Percentiles rank a stretch among this genome's conserved stretches.
phyloP scores from a whole-genome alignment of 1,140 invertebrate genomes.

The Eumeta japonica region DNA sequence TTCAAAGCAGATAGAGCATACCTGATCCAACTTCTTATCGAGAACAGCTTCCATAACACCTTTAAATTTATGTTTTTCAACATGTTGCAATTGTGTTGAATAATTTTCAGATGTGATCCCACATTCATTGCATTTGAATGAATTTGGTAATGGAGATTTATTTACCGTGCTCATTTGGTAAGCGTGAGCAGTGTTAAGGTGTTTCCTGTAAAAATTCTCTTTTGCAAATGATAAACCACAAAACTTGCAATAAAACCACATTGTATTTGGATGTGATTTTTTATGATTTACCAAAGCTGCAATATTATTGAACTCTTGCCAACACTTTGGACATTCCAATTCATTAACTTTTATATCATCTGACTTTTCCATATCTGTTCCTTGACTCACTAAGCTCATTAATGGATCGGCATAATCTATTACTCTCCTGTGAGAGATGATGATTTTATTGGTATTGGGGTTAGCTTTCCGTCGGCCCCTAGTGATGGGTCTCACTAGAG shows the following conservation, averaged over 20 bases:
- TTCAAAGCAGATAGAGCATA: conserved; percentile 36
- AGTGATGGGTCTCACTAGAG: conserved; percentile 29
- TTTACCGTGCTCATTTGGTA: conserved; percentile 4
- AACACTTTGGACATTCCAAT: conserved; percentile 40
- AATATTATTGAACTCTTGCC: conserved; percentile 29
- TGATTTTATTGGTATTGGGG: conserved; percentile 32
- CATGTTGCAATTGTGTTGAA: conserved; percentile 31
- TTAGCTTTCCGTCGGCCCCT: conserved; percentile 36
- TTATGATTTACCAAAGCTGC: conserved; percentile 35
- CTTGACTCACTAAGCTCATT: conserved; percentile 32
- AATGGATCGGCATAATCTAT: conserved; percentile 42
- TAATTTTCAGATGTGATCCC: conserved; percentile 18
- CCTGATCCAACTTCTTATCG: conserved; percentile 24
- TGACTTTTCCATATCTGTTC: conserved; percentile 10
- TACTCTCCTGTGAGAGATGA: conserved; percentile 30
- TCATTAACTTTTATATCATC: conserved; percentile 17
- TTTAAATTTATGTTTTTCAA: conserved; percentile 49
- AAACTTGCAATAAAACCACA: conserved; percentile 40
- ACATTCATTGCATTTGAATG: conserved; percentile 30
- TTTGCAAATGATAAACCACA: conserved; percentile 45
- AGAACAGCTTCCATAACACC: conserved; percentile 28
- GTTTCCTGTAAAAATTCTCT: conserved; percentile 23
- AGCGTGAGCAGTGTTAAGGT: conserved; percentile 19
- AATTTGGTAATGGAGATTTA: too few relatives aligned
- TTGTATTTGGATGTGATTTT: conserved; percentile 34